These are phyloP conservation scores for Odobenus rosmarus DNA, from an alignment of 2,113 vertebrate genomes.

Conservation along the genomic window DNA sequence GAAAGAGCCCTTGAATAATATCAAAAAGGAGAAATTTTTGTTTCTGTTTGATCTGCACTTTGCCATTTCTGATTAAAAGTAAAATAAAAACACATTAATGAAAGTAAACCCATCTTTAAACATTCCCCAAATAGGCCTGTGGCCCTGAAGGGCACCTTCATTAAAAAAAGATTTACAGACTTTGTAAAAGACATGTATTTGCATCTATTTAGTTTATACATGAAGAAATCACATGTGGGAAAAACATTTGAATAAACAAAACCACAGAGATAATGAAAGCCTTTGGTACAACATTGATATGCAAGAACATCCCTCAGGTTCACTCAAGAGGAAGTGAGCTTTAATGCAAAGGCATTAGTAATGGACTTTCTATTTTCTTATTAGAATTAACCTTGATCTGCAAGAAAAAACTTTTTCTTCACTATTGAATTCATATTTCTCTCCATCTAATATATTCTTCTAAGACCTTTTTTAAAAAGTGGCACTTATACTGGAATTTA, in stretches of 20 bases:
- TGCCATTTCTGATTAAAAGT: slow-evolving; percentile 55
- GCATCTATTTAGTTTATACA: slow-evolving; percentile 59
- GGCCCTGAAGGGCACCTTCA: slow-evolving; percentile 40
- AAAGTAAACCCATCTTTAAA: slow-evolving; percentile 52
- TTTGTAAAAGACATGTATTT: slow-evolving; percentile 51
- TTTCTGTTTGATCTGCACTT: slow-evolving; percentile 13
- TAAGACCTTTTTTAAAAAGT: slow-evolving; percentile 20
- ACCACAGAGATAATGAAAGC: slow-evolving; percentile 58
- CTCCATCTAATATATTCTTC: slow-evolving; percentile 42
- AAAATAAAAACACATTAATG: background rate
- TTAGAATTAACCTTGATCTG: slow-evolving; percentile 72
- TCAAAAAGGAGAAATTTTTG: background rate
- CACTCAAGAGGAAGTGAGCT: slow-evolving; percentile 63
- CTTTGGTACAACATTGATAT: slow-evolving; percentile 50
- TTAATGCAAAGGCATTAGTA: slow-evolving; percentile 51
- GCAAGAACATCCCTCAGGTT: slow-evolving; percentile 42
- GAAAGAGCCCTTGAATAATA: background rate
- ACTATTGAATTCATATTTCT: slow-evolving; percentile 55
- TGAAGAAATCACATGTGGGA: slow-evolving; percentile 58
- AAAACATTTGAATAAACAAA: slow-evolving; percentile 63
- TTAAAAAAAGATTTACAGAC: slow-evolving; percentile 43
- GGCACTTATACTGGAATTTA: slow-evolving; percentile 41
- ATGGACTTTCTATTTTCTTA: slow-evolving; percentile 70
- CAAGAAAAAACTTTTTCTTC: slow-evolving; percentile 65
- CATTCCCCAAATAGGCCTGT: background rate